Conservation (phyloP, 2,797 vertebrate genomes). For the Sebastes cheni region DNA sequence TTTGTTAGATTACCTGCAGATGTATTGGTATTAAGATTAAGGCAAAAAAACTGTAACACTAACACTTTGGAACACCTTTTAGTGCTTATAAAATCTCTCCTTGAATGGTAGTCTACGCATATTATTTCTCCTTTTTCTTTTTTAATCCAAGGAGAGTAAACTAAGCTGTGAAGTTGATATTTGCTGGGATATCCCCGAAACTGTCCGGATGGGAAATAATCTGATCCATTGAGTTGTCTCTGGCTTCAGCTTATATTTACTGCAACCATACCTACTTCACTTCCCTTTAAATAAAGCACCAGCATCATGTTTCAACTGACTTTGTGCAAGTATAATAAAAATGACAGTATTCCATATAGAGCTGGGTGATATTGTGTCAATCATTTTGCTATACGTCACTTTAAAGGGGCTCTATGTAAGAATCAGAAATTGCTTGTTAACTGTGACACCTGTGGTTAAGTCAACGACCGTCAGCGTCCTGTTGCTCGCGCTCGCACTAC, state of each 20-base stretch:
- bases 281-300: conserved; percentile 84
- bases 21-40: conserved; percentile 24
- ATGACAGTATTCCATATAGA: background rate
- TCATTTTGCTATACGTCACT: background rate
- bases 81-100: conserved; percentile 58
- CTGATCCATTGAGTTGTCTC: conserved; percentile 50
- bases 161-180: conserved; percentile 69
- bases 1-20: conserved; percentile 63
- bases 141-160: conserved; percentile 37
- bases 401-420: background rate
- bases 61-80: conserved; percentile 59
- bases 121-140: conserved; percentile 5
- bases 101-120: conserved; percentile 29
- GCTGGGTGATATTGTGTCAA: background rate
- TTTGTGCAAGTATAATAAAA: conserved; percentile 36
- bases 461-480: too few species aligned
- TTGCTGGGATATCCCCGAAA: conserved; percentile 52
- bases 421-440: too few species aligned
- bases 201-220: conserved; percentile 43
- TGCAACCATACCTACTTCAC: conserved; percentile 77
- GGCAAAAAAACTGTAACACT: conserved; percentile 53
- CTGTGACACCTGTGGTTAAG: too few species aligned
- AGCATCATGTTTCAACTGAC: conserved; percentile 74
- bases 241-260: conserved; percentile 68
- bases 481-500: too few species aligned